Base-by-base conservation (phyloP, 1,140 invertebrate genomes). In the Galleria mellonella region DNA sequence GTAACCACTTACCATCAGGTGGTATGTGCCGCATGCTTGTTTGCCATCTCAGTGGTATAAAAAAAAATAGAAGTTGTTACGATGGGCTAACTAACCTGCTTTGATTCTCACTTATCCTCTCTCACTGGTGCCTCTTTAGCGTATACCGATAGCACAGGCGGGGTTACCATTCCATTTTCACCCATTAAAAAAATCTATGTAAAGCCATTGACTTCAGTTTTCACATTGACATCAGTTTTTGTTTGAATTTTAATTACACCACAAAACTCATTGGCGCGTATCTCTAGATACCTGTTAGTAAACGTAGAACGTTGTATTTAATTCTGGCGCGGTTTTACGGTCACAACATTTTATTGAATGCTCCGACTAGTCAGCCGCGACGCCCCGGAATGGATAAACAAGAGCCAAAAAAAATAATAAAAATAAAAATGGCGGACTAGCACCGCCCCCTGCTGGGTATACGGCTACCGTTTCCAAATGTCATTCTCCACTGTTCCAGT, bases 311-410 rank as follows among this genome's bases (percentile, higher is more conserved):
- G 55, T 46, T 47, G 65, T 76, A 75, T 81, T 81, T 75, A 79
- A 79, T 75, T 74, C 71, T 63, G 48, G 51, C 64, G 62, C 60
- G 71, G 72, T 71, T 72, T 69, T 69, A 70, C 68, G 68, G 62
- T 73, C 59, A 61, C 60, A 65, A 55, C 54, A 50, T 71, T 76
- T 77, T 83, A 83, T 83, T 79, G 78, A 83, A 79, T 83, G 78
- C 75, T 35, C 48, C 56, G 48, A 43, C 62, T 70, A 78, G 50
- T 83, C 46, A 75, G 63, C 68, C 75, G 70, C 54, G 58, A 70
- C 72, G 66, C 51, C 48, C 52, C 51, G 46, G 58, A 59, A 63
- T 76, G 73, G 72, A 81, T 81, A 83, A 83, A 83, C 76, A 83
- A 83, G 74, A 70, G 63, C 51, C 60, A 71, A 72, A 78, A 78